These are phyloP conservation scores for Apocheima hispidaria DNA, from an alignment of 2,888 invertebrate genomes.

Conservation along the genomic window DNA sequence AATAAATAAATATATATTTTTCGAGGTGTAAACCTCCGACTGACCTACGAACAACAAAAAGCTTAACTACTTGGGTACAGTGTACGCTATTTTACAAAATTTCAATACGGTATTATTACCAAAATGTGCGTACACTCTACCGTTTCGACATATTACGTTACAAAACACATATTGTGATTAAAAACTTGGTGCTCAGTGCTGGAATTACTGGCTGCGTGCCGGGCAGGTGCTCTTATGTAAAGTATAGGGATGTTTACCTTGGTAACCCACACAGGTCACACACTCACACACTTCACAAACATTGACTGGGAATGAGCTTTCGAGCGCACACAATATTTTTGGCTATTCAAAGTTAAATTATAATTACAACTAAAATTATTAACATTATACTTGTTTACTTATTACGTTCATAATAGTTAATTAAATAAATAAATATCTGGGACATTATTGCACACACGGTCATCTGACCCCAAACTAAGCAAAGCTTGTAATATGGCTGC, in stretches of 20 bases:
- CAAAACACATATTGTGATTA: constrained; percentile 85
- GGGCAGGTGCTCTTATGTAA: constrained; percentile 85
- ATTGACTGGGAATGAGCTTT: constrained; percentile 56
- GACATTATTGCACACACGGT: no score
- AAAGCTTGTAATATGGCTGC: no score
- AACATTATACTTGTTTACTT: no score
- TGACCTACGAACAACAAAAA: constrained; percentile 84
- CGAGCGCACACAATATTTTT: not conserved
- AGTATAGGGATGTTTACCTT: constrained; percentile 80
- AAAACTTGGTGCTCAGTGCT: constrained; percentile 85
- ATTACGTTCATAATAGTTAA: no score
- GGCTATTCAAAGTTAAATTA: no score
- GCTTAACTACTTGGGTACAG: constrained; percentile 79
- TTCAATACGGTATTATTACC: constrained; percentile 16
- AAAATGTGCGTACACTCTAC: constrained; percentile 71
- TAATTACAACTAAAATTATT: no score
- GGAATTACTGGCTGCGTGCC: constrained; percentile 86
- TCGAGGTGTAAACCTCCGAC: constrained; percentile 66
- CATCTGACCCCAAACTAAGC: no score
- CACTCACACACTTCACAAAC: constrained; percentile 68
- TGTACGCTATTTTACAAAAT: constrained; percentile 57
- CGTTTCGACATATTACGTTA: constrained; percentile 82
- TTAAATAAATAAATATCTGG: no score
- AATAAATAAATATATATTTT: constrained; percentile 56
- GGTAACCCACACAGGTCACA: constrained; percentile 67